Percentiles rank a stretch among this genome's conserved stretches.
Evolutionary conservation across 2,797 vertebrate genomes (phyloP).

Genomic region (Tokudaia muenninki): DNA sequence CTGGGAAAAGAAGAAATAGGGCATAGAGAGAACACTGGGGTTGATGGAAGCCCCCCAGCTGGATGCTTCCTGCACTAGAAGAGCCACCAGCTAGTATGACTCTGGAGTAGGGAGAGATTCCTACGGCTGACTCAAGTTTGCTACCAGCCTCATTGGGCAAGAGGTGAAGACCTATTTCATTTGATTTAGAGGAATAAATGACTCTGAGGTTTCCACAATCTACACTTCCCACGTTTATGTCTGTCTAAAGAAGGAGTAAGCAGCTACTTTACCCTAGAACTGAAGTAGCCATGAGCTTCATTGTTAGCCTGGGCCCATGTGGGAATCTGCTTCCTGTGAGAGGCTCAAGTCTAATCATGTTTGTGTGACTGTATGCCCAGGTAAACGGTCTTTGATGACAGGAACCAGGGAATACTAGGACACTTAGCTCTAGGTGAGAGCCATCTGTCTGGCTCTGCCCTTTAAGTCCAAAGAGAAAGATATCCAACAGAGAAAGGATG

Average conservation of each 20-base stretch:
- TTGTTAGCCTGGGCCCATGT: not conserved
- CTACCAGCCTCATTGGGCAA: not conserved
- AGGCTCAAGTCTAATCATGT: not conserved
- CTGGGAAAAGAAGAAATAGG: not conserved
- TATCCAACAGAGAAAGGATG: not conserved
- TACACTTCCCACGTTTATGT: not conserved
- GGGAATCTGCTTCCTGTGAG: not conserved
- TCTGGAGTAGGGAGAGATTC: not conserved
- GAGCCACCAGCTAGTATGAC: not conserved
- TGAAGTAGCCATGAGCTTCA: too few relatives aligned
- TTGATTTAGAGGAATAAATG: slow-evolving; percentile 33
- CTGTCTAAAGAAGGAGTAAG: not conserved
- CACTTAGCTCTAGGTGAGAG: not conserved
- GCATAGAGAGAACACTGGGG: not conserved
- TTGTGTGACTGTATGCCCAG: not conserved
- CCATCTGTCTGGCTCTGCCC: not conserved
- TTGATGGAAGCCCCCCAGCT: not conserved
- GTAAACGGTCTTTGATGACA: not conserved
- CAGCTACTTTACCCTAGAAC: not conserved
- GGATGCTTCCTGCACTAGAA: not conserved
- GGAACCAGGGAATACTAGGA: not conserved
- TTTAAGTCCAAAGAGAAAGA: not conserved
- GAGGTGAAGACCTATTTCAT: not conserved
- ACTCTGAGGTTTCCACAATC: not conserved
- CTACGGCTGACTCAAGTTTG: not conserved